Evolutionary conservation across 1,140 invertebrate genomes (phyloP).

Genomic region (Chironomus tepperi): DNA sequence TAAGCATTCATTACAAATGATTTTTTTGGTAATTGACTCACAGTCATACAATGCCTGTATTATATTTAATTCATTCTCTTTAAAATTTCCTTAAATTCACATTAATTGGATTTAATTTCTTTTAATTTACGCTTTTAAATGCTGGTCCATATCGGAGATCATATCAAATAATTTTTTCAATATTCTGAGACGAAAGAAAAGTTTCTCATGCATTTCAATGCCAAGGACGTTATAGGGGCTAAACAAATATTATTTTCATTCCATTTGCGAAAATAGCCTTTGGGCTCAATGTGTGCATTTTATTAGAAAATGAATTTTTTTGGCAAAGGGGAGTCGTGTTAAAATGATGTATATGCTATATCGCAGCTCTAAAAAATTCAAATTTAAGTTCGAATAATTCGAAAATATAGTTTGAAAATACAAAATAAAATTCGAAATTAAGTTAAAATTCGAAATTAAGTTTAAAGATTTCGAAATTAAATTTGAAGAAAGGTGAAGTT

Average conservation of each 20-base stretch:
- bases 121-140: background rate
- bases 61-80: background rate
- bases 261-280: background rate
- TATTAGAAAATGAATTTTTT: background rate
- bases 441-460: no score
- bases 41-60: background rate
- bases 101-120: slow-evolving; percentile 16
- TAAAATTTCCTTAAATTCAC: background rate
- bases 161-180: background rate
- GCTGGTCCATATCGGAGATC: background rate
- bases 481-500: no score
- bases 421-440: no score
- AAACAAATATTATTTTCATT: slow-evolving; percentile 2
- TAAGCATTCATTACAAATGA: slow-evolving; percentile 19
- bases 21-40: slow-evolving; percentile 12
- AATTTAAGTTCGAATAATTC: no score
- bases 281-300: background rate
- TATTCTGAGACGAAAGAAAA: background rate
- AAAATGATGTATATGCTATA: no score
- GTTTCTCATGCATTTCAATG: slow-evolving; percentile 18
- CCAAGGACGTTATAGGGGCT: slow-evolving; percentile 18
- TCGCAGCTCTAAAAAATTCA: no score
- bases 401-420: no score
- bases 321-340: background rate
- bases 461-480: no score